Percentiles rank a stretch among this genome's conserved stretches.
phyloP scores from a whole-genome alignment of 2,113 vertebrate genomes.

The Cyanocitta stelleri region DNA sequence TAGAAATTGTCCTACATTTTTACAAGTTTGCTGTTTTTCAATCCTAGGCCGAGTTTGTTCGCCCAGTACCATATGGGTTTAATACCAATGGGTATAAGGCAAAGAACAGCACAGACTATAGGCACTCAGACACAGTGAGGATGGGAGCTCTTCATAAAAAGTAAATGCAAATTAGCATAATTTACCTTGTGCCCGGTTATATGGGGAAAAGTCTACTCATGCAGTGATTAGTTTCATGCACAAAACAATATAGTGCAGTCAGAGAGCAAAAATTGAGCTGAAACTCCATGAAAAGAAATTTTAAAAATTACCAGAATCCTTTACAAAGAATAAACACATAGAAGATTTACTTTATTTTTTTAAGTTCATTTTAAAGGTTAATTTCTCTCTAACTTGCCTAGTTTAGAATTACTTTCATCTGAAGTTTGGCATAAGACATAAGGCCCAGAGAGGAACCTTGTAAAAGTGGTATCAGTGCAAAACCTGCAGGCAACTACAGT shows the following conservation, averaged over 20 bases:
- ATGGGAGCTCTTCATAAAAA: neutral
- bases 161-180: neutral
- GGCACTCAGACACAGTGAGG: neutral
- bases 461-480: neutral
- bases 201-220: neutral
- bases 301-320: neutral
- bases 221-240: neutral
- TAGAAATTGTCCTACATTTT: neutral
- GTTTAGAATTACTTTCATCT: neutral
- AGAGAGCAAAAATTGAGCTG: neutral
- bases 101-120: neutral
- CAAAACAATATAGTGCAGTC: neutral
- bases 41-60: neutral
- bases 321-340: neutral
- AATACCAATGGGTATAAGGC: neutral
- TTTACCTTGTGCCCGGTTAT: neutral
- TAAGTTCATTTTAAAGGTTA: neutral
- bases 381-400: neutral
- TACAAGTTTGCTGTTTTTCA: neutral
- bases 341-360: neutral
- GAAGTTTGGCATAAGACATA: neutral
- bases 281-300: neutral
- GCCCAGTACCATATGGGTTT: neutral
- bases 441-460: neutral
- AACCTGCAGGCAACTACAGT: neutral